These are phyloP conservation scores for Caranx ignobilis DNA, from an alignment of 2,113 vertebrate genomes.

Conservation along the genomic window DNA sequence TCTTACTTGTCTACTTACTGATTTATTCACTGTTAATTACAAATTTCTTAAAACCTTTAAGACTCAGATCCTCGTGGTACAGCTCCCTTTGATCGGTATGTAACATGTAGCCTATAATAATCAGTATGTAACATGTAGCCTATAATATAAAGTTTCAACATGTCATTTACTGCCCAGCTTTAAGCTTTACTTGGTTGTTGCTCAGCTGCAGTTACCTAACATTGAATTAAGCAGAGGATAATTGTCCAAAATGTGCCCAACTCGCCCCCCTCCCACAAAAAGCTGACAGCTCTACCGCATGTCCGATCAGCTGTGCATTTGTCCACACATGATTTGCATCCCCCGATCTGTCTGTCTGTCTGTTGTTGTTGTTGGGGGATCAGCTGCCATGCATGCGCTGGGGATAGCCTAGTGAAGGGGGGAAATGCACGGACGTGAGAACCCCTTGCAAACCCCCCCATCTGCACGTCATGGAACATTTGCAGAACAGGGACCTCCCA, in stretches of 20 bases:
- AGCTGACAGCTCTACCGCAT: not conserved
- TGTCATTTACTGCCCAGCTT: not conserved
- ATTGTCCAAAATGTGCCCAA: not conserved
- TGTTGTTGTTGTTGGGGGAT: slow-evolving; percentile 50
- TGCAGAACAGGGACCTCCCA: slow-evolving; percentile 77
- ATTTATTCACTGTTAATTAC: no score
- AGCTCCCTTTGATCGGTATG: no score
- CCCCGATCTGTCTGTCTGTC: slow-evolving; percentile 29
- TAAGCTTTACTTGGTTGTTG: not conserved
- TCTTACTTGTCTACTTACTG: no score
- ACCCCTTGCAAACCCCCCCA: slow-evolving; percentile 78
- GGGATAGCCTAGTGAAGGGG: slow-evolving; percentile 65
- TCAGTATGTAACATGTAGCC: not conserved
- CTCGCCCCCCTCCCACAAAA: not conserved
- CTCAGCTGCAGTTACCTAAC: not conserved
- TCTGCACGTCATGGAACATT: slow-evolving; percentile 84
- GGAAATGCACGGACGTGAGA: slow-evolving; percentile 70
- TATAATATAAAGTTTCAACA: not conserved
- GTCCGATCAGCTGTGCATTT: not conserved
- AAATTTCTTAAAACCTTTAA: no score
- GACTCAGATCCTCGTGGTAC: no score
- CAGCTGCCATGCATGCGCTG: slow-evolving; percentile 62
- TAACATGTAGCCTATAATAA: not conserved
- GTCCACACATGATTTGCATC: slow-evolving; percentile 26
- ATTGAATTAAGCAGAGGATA: not conserved